A percentile compares a stretch with the other conserved stretches of the same genome.
Evolutionary conservation across 2,888 invertebrate species (phyloP).

Genomic region (Troglohyphantes excavatus): DNA sequence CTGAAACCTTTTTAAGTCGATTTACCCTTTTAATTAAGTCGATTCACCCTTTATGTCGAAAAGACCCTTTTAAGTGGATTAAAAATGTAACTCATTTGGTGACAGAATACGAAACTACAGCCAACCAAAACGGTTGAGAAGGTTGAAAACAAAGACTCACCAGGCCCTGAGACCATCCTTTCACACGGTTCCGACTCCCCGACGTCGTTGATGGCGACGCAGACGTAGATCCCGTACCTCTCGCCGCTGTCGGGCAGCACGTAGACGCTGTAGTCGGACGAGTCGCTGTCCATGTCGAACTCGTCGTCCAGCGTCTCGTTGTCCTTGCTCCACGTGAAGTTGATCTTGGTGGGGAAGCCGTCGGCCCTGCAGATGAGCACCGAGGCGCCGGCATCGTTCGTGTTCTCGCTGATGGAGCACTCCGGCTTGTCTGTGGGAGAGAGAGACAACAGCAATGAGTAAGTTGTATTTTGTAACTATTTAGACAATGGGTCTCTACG

Average conservation of each 20-base stretch:
- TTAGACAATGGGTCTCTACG: too few species aligned
- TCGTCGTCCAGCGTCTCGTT: constrained; percentile 75
- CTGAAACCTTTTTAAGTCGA: too few species aligned
- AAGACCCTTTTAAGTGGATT: too few species aligned
- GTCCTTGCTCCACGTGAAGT: constrained; percentile 75
- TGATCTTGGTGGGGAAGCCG: constrained; percentile 67
- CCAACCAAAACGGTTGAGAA: too few species aligned
- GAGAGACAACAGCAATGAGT: too few species aligned
- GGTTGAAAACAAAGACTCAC: constrained; percentile 10
- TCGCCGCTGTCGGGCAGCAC: constrained; percentile 33
- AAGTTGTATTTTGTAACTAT: too few species aligned
- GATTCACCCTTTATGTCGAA: too few species aligned
- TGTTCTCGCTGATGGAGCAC: constrained; percentile 46
- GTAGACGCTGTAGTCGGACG: constrained; percentile 54
- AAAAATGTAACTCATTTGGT: too few species aligned
- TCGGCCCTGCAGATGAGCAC: constrained; percentile 67
- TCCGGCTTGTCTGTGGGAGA: constrained; percentile 72
- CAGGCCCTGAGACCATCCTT: constrained; percentile 49
- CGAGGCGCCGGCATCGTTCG: constrained; percentile 20
- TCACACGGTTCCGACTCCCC: constrained; percentile 68
- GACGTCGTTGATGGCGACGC: constrained; percentile 73
- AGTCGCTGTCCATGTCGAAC: constrained; percentile 59
- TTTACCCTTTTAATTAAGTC: too few species aligned
- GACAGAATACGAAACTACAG: too few species aligned
- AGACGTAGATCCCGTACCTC: constrained; percentile 61